These are phyloP conservation scores for Dissostichus mawsoni DNA, from an alignment of 2,113 vertebrate genomes.

Conservation along the genomic window DNA sequence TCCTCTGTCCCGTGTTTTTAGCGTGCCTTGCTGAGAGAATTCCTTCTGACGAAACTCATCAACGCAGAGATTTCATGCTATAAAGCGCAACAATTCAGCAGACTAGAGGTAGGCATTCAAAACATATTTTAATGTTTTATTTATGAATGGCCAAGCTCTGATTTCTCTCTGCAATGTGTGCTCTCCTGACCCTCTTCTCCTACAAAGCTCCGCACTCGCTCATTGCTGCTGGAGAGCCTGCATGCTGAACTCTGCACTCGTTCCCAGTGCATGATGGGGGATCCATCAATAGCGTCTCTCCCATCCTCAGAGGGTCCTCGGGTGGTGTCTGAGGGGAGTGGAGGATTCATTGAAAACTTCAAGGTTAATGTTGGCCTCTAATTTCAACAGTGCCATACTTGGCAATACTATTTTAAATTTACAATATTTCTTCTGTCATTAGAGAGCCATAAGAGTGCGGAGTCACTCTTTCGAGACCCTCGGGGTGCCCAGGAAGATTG, in stretches of 20 bases:
- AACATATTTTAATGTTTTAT: background rate
- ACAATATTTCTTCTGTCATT: conserved; percentile 3
- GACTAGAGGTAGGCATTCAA: conserved; percentile 85
- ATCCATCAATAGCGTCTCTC: conserved; percentile 63
- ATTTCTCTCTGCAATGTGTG: conserved; percentile 1
- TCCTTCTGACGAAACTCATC: conserved; percentile 92
- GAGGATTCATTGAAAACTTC: conserved; percentile 94
- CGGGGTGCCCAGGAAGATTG: conserved; percentile 80
- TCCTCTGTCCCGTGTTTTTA: conserved; percentile 62
- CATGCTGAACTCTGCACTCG: conserved; percentile 87
- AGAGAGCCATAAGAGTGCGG: conserved; percentile 91
- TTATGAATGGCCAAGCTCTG: background rate
- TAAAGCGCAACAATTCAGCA: conserved; percentile 89
- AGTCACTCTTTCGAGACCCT: conserved; percentile 92
- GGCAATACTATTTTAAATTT: background rate
- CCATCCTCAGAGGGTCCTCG: conserved; percentile 69
- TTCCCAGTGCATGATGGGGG: conserved; percentile 90
- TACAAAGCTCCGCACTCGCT: conserved; percentile 89
- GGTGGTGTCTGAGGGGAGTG: conserved; percentile 85
- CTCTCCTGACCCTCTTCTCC: background rate
- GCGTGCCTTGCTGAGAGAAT: conserved; percentile 88
- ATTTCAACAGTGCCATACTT: background rate
- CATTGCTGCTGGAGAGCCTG: conserved; percentile 89
- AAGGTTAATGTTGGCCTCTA: conserved; percentile 82
- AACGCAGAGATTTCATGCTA: conserved; percentile 94